Evolutionary conservation across 1,140 invertebrate species (phyloP).

Genomic region (Venturia canescens): DNA sequence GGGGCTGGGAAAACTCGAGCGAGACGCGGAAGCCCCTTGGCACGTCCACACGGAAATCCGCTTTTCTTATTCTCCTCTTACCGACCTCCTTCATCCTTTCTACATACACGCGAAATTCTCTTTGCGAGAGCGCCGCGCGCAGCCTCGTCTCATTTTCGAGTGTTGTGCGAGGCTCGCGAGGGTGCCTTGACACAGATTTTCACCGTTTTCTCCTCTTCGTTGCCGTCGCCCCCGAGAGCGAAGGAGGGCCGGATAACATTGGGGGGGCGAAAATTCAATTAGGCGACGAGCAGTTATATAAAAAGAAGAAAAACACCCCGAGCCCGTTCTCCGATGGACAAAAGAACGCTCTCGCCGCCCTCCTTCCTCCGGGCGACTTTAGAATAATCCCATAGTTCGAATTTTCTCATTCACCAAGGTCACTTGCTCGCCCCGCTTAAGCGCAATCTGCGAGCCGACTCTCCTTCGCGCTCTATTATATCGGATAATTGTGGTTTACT

Average conservation of each 20-base stretch:
- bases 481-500: too few species aligned
- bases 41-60: background rate
- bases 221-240: background rate
- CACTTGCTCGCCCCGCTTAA: too few species aligned
- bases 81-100: background rate
- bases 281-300: constrained; percentile 38
- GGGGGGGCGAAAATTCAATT: constrained; percentile 65
- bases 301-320: background rate
- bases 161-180: background rate
- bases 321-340: constrained; percentile 16
- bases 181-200: constrained; percentile 47
- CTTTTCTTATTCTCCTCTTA: background rate
- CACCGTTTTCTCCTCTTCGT: constrained; percentile 7
- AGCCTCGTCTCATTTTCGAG: background rate
- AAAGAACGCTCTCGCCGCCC: constrained; percentile 16
- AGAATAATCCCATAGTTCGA: too few species aligned
- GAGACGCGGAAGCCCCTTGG: constrained; percentile 31
- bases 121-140: background rate
- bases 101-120: background rate
- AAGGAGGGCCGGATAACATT: constrained; percentile 58
- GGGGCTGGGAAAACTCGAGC: constrained; percentile 41
- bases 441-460: too few species aligned
- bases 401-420: too few species aligned
- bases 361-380: too few species aligned
- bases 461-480: too few species aligned